Evolutionary conservation across 2,113 vertebrate species (phyloP).

Genomic region (Semnornis frantzii): DNA sequence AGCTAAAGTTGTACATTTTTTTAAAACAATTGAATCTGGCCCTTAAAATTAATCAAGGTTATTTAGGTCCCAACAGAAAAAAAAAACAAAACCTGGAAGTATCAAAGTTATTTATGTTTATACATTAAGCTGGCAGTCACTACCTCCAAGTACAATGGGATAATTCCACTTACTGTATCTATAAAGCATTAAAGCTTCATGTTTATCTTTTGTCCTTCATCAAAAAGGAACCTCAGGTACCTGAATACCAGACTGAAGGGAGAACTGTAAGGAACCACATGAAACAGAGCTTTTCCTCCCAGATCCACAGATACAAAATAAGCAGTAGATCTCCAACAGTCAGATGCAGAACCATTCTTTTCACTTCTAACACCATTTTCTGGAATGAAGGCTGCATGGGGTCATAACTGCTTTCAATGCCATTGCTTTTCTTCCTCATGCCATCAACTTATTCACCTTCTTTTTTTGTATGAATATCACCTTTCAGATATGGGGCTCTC

Average conservation of each 20-base stretch:
- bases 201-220: background rate
- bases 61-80: background rate
- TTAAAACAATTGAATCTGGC: background rate
- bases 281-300: background rate
- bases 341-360: background rate
- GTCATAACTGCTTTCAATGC: background rate
- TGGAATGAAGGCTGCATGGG: background rate
- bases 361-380: background rate
- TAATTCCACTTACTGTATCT: background rate
- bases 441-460: background rate
- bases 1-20: background rate
- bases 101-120: background rate
- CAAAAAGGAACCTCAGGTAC: background rate
- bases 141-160: background rate
- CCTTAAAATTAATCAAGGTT: background rate
- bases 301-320: background rate
- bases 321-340: background rate
- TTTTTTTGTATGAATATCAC: background rate
- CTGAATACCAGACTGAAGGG: background rate
- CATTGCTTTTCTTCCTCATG: background rate
- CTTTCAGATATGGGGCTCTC: background rate
- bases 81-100: background rate
- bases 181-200: background rate
- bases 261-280: background rate
- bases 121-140: background rate